phyloP scores from a whole-genome alignment of 23 tunicate genomes.

The Oikopleura dioica region DNA sequence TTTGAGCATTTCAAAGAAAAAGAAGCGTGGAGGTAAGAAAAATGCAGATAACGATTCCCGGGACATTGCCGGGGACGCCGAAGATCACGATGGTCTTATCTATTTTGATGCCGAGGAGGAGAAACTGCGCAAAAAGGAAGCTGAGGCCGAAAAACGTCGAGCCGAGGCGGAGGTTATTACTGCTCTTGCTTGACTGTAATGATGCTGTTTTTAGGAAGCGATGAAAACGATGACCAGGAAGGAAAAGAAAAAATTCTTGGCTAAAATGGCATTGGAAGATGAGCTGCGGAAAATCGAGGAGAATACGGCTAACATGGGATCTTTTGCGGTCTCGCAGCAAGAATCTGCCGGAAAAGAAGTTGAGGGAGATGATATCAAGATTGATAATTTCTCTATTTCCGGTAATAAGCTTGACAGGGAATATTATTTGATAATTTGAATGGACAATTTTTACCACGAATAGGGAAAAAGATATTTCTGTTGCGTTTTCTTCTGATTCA shows the following conservation, averaged over 20 bases:
- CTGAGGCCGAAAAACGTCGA: constrained; percentile 12
- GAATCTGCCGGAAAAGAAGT: constrained; percentile 15
- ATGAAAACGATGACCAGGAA: constrained; percentile 77
- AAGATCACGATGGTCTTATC: not conserved
- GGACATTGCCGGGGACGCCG: not conserved
- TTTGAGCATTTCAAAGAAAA: constrained; percentile 7
- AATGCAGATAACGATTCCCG: not conserved
- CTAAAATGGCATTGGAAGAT: constrained; percentile 20
- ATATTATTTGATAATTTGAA: too few species aligned
- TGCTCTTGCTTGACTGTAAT: too few species aligned
- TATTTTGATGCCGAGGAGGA: not conserved
- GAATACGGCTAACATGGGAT: constrained; percentile 46
- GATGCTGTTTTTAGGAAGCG: too few species aligned
- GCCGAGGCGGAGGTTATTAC: constrained; percentile 14
- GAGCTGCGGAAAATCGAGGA: constrained; percentile 18
- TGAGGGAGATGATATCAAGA: constrained; percentile 52
- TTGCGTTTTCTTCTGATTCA: too few species aligned
- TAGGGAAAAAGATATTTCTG: too few species aligned
- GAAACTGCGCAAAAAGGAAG: constrained; percentile 8
- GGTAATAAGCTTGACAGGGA: too few species aligned
- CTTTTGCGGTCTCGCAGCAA: constrained; percentile 56
- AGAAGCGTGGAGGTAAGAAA: constrained; percentile 5
- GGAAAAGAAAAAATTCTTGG: constrained; percentile 64
- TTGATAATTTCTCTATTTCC: constrained; percentile 83
- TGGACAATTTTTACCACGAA: too few species aligned